Conservation (phyloP, 2,113 vertebrate species). For the Gymnarchus niloticus region DNA sequence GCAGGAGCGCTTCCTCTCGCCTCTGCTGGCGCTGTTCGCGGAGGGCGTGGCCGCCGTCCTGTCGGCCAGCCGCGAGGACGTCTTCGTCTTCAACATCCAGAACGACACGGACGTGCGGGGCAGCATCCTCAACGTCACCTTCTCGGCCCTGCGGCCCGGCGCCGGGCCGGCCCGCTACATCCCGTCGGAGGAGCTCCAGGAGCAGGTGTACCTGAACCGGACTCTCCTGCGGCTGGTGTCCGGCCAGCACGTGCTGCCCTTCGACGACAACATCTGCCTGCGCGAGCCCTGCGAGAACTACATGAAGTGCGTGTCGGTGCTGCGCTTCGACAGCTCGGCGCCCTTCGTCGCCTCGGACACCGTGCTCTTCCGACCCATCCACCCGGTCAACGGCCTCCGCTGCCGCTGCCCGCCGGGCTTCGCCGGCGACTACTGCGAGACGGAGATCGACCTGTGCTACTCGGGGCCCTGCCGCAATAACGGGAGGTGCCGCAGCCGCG, state of each 20-base stretch:
- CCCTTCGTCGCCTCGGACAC: constrained; percentile 89
- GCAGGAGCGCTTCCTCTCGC: constrained; percentile 91
- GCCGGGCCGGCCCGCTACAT: constrained; percentile 74
- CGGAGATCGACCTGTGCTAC: constrained; percentile 92
- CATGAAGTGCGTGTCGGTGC: constrained; percentile 95
- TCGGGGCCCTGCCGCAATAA: constrained; percentile 82
- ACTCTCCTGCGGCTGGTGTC: constrained; percentile 81
- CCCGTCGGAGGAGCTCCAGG: constrained; percentile 89
- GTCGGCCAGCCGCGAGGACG: constrained; percentile 75
- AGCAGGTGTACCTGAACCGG: constrained; percentile 94
- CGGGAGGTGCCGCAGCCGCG: constrained; percentile 80
- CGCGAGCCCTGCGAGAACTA: constrained; percentile 97
- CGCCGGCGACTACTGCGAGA: constrained; percentile 91
- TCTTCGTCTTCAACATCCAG: constrained; percentile 87
- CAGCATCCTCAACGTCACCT: constrained; percentile 90
- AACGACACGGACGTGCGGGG: constrained; percentile 87
- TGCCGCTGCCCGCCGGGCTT: constrained; percentile 90
- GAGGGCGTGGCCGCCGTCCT: constrained; percentile 87
- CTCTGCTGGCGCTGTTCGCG: constrained; percentile 80
- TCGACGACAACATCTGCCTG: constrained; percentile 95
- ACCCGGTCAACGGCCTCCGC: constrained; percentile 86
- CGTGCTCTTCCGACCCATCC: constrained; percentile 91
- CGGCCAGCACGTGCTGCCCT: constrained; percentile 86
- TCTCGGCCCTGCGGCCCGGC: constrained; percentile 82
- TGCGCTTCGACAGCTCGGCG: constrained; percentile 88